Evolutionary conservation across 2,888 invertebrate species (phyloP), one percentile per base, ranked within the genome.

Genomic region (Agrochola circellaris): DNA sequence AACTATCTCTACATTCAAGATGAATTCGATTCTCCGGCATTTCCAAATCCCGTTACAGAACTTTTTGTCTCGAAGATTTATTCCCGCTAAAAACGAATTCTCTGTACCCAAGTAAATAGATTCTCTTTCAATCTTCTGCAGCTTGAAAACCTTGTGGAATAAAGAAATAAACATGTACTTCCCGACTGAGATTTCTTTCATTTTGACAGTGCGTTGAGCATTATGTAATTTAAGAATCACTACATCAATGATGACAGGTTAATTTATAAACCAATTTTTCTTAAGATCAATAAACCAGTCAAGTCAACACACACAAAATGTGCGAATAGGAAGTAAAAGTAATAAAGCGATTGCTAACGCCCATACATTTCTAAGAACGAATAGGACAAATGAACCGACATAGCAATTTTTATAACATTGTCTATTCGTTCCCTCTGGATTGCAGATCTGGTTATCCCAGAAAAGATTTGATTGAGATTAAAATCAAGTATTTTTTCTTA

Each of bases 301-400:
- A 51, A 64, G 26, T 61, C 54, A 56, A 68, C 26, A 56, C 11
- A 23, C 30, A 34, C 45, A 58, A 72, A 84, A 80, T 62, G 58
- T 48, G 26, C 56, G 58, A 70, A 69, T 48, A 67, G 66, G 38
- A 73, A 79, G 61, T 62, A 80, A 70, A 70, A 60, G 73, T 73
- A 60, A 62, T 76, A 73, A 72, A 81, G n/a, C 26, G 65, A 73
- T 78, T 66, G 72, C 61, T 72, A 64, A 81, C 77, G 70, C 77
- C 72, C 73, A 67, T 54, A 77, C 66, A 81, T 67, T 70, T 54
- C 54, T 56, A 26, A 38, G 54, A 76, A 67, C 68, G 23, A 81
- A 77, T 64, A 51, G 64, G 48, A 73, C 69, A 73, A 84, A 84
- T 81, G 54, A 81, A 56, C 69, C 54, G 73, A 70, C 34, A 58